Base-by-base conservation (phyloP, 1,140 invertebrate genomes). In the Papilio glaucus region DNA sequence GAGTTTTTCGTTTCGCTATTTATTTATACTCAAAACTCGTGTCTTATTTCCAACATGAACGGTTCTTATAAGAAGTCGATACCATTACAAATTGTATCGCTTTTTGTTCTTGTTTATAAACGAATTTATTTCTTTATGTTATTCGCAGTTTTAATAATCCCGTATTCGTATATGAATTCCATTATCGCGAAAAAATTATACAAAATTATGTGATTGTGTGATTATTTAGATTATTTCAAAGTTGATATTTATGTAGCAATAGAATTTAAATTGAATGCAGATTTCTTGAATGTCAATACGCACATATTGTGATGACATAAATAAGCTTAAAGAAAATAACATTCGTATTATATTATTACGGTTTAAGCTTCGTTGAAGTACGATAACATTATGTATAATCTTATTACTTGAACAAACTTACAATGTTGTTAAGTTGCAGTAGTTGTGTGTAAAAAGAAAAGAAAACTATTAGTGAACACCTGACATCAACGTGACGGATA, bases 11-110 rank as follows among this genome's bases (percentile, higher is more conserved):
- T n/a, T 68, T 68, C 0, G 0, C 41, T 68, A 29, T 68, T 68
- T 45, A 42, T 65, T 65, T 68, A 7, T 15, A 53, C 24, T 69
- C 2, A 15, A 69, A 69, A 38, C 1, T 69, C 67, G 15, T 49
- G 67, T 69, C 21, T 37, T 29, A 24, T 53, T 74, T 74, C 76
- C 72, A 67, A 74, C 73, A 73, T 72, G 76, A 76, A 42, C 10
- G 39, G 15, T 67, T 78, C 74, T 74, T 67, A 80, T 80, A 78
- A 77, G 78, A 73, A 72, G 65, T n/a, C 57, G 38, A 65, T 45
- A 39, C 24, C 37, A 72, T 62, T 63, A 69, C 38, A 69, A 53
- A 53, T 53, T 69, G 67, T 49, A 37, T 69, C 18, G 65, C 8
- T 68, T 26, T 45, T 53, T 53, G 29, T 53, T 68, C n/a, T 12